A percentile compares a stretch with the other conserved stretches of the same genome.
Conservation (phyloP, 1,140 invertebrate genomes). For the Probaryconus sp. region DNA sequence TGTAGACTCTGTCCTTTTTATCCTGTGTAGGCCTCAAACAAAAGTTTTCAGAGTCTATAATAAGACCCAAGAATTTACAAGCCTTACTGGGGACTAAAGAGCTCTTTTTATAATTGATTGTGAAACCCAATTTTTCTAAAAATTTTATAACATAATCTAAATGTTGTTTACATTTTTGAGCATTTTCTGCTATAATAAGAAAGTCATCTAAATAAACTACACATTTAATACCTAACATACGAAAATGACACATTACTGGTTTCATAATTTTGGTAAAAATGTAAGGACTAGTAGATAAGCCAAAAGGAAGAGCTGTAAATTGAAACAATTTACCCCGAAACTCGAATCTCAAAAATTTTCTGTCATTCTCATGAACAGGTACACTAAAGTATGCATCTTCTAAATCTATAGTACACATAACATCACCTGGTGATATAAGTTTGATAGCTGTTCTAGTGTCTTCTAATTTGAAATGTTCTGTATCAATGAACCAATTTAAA, state of each 20-base stretch:
- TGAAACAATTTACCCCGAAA: conserved; percentile 45
- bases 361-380: conserved; percentile 25
- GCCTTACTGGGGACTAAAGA: neutral
- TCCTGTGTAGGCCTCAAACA: conserved; percentile 27
- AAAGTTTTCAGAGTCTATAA: conserved; percentile 22
- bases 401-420: conserved; percentile 46
- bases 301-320: conserved; percentile 53
- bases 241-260: conserved; percentile 28
- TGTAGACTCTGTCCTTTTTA: conserved; percentile 26
- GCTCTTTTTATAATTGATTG: conserved; percentile 39
- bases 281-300: conserved; percentile 31
- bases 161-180: conserved; percentile 8
- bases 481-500: conserved; percentile 9
- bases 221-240: conserved; percentile 23
- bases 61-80: conserved; percentile 45
- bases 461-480: conserved; percentile 48
- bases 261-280: conserved; percentile 54
- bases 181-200: conserved; percentile 18
- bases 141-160: conserved; percentile 11
- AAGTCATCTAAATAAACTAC: conserved; percentile 47
- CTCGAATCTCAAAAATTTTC: conserved; percentile 59
- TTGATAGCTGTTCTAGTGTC: conserved; percentile 37
- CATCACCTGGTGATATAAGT: conserved; percentile 29
- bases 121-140: conserved; percentile 32
- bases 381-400: conserved; percentile 57